These are phyloP conservation scores for Epirrita christyi DNA, from an alignment of 2,888 invertebrate species.

Conservation along the genomic window DNA sequence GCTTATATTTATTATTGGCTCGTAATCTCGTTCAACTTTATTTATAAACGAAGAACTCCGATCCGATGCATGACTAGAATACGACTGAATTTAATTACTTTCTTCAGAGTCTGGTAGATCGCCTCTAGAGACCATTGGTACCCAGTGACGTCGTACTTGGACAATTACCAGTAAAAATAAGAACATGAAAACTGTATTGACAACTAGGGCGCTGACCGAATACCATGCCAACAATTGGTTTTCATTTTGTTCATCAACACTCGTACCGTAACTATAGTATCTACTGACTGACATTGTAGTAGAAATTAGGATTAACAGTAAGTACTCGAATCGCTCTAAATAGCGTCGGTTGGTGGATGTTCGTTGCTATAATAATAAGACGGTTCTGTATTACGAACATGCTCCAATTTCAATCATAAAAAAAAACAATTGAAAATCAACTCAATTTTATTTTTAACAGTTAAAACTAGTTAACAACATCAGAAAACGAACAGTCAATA, in stretches of 20 bases:
- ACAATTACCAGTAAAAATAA: conserved; percentile 81
- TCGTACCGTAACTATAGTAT: neutral
- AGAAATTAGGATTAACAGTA: conserved; percentile 9
- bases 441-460: conserved; percentile 55
- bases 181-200: conserved; percentile 71
- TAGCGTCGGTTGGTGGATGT: neutral
- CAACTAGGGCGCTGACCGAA: conserved; percentile 77
- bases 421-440: conserved; percentile 39
- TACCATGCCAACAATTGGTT: conserved; percentile 70
- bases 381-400: neutral
- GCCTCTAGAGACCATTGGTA: conserved; percentile 52
- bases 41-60: conserved; percentile 71
- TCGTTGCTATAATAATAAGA: neutral
- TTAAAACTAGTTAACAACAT: conserved; percentile 82
- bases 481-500: conserved; percentile 20
- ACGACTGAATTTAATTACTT: conserved; percentile 76
- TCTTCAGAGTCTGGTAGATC: conserved; percentile 63
- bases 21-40: conserved; percentile 59
- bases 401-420: neutral
- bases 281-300: conserved; percentile 3
- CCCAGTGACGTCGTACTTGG: conserved; percentile 73
- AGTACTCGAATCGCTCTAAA: neutral
- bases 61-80: conserved; percentile 63
- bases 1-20: conserved; percentile 57
- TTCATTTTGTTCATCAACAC: conserved; percentile 31